Conservation (phyloP, 1,140 invertebrate species). For the Leptopilina boulardi region DNA sequence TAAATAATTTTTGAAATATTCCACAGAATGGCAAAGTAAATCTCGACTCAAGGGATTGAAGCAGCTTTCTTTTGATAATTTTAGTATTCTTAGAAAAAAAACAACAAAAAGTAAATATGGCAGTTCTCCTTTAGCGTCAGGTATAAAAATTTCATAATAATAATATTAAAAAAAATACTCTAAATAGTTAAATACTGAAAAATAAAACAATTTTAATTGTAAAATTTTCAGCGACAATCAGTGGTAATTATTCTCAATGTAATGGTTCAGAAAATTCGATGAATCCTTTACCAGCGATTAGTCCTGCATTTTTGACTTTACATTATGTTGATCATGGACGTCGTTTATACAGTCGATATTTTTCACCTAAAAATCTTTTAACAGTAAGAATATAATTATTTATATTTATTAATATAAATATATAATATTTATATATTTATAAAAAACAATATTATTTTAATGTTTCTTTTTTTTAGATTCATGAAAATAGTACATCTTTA, state of each 20-base stretch:
- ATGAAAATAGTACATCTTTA: slow-evolving; percentile 80
- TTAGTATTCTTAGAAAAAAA: slow-evolving; percentile 80
- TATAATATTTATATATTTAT: slow-evolving; percentile 27
- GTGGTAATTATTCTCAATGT: slow-evolving; percentile 49
- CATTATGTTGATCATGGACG: slow-evolving; percentile 74
- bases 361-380: slow-evolving; percentile 73
- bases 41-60: slow-evolving; percentile 81
- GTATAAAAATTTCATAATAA: slow-evolving; percentile 44
- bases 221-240: slow-evolving; percentile 62
- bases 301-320: slow-evolving; percentile 73
- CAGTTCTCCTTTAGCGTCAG: slow-evolving; percentile 59
- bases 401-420: background rate
- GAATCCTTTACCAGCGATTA: slow-evolving; percentile 62
- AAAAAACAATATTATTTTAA: background rate
- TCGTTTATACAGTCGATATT: slow-evolving; percentile 76
- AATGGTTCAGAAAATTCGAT: slow-evolving; percentile 48
- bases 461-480: slow-evolving; percentile 70
- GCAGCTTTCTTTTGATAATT: slow-evolving; percentile 81
- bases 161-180: background rate
- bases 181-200: too few relatives aligned
- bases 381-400: slow-evolving; percentile 67
- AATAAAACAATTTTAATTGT: slow-evolving; percentile 42
- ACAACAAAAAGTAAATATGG: slow-evolving; percentile 78
- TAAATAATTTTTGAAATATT: background rate
- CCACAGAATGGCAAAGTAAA: slow-evolving; percentile 52